These are phyloP conservation scores for Antheraea mylitta DNA, from an alignment of 1,140 invertebrate genomes.

Conservation along the genomic window DNA sequence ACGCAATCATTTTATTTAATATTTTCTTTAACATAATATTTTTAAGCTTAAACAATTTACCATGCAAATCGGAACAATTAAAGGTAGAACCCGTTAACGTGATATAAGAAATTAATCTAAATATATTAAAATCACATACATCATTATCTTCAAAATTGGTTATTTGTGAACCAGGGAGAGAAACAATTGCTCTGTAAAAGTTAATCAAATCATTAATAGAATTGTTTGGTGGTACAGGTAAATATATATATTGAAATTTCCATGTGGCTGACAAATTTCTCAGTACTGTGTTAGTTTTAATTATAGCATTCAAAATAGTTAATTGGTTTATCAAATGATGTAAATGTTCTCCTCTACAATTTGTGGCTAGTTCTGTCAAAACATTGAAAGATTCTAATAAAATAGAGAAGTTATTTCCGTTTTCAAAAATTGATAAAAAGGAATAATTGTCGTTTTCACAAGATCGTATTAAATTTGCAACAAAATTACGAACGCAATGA, in stretches of 20 bases:
- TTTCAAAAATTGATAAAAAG: constrained; percentile 46
- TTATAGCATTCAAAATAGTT: constrained; percentile 51
- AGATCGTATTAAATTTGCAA: constrained; percentile 47
- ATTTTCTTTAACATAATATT: constrained; percentile 44
- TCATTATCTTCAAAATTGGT: constrained; percentile 13
- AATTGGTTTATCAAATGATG: constrained; percentile 51
- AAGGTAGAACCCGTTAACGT: constrained; percentile 14
- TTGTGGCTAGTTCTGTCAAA: constrained; percentile 48
- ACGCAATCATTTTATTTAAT: constrained; percentile 46
- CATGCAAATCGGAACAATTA: neutral
- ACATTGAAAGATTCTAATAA: constrained; percentile 48
- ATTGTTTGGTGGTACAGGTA: constrained; percentile 61
- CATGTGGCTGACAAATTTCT: constrained; percentile 61
- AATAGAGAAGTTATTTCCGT: constrained; percentile 46
- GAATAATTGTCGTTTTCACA: constrained; percentile 24
- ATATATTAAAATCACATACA: constrained; percentile 32
- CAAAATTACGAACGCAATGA: constrained; percentile 41
- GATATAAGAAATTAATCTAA: constrained; percentile 45
- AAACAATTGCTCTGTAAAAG: constrained; percentile 36
- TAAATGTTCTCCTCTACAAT: constrained; percentile 59
- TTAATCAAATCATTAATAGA: constrained; percentile 59
- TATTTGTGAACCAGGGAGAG: neutral
- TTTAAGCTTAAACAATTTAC: constrained; percentile 13
- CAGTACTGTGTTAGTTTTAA: constrained; percentile 52
- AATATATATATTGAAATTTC: constrained; percentile 70